phyloP scores from a whole-genome alignment of 2,797 vertebrate genomes.

The Calcarius lapponicus region DNA sequence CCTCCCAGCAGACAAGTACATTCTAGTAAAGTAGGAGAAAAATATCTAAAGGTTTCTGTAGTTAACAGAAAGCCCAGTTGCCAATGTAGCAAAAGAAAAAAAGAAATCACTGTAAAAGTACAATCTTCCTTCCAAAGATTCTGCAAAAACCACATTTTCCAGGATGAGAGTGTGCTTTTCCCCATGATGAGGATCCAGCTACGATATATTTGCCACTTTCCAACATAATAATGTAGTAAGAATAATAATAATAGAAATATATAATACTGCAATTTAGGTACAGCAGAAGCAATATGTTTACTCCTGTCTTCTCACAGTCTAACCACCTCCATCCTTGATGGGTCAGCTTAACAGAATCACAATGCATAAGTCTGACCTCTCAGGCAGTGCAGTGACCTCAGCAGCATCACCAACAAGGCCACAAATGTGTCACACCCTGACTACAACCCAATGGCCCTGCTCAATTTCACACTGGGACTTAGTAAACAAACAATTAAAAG shows the following conservation, averaged over 20 bases:
- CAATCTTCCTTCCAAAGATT: not conserved
- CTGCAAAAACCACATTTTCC: not conserved
- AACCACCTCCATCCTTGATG: not conserved
- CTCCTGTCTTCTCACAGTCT: not conserved
- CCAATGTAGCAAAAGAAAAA: not conserved
- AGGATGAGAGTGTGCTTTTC: not conserved
- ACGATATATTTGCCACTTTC: accelerated
- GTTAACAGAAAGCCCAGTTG: slow-evolving; percentile 37
- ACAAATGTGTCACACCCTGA: not conserved
- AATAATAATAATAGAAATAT: not conserved
- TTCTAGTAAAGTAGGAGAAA: slow-evolving; percentile 23
- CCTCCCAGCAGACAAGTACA: slow-evolving; percentile 62
- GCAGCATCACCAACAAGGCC: not conserved
- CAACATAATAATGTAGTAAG: not conserved
- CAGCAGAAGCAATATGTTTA: not conserved
- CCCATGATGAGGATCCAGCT: not conserved
- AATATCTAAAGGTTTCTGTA: slow-evolving; percentile 38
- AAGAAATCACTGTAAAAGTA: not conserved
- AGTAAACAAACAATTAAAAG: not conserved
- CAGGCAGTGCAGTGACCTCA: accelerated
- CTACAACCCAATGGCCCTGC: not conserved
- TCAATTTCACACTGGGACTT: not conserved
- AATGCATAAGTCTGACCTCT: not conserved
- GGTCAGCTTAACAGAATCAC: not conserved
- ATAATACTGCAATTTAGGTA: not conserved